A percentile compares a stretch with the other conserved stretches of the same genome.
phyloP scores from a whole-genome alignment of 2,888 invertebrate genomes.

The Dioctria linearis region DNA sequence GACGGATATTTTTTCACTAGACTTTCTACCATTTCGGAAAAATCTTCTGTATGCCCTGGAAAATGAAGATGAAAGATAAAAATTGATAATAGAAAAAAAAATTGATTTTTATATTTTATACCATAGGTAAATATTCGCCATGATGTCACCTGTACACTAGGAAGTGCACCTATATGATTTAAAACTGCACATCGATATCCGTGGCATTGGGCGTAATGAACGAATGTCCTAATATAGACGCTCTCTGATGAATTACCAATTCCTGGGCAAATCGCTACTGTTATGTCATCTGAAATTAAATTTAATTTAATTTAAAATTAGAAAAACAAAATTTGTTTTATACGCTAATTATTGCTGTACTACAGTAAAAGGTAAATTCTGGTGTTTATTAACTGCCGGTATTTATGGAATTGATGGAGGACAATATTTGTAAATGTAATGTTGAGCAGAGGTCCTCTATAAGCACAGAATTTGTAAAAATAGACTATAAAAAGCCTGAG shows the following conservation, averaged over 20 bases:
- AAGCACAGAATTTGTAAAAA: too few species aligned
- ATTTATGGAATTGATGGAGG: too few species aligned
- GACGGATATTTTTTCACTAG: slow-evolving; percentile 81
- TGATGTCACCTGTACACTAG: slow-evolving; percentile 88
- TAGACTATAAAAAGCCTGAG: too few species aligned
- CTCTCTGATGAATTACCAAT: slow-evolving; percentile 96
- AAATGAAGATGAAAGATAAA: slow-evolving; percentile 55
- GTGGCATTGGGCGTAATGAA: slow-evolving; percentile 91
- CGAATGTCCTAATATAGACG: slow-evolving; percentile 93
- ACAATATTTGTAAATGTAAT: too few species aligned
- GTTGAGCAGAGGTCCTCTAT: too few species aligned
- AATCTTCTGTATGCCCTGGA: slow-evolving; percentile 91
- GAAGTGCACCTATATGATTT: slow-evolving; percentile 93
- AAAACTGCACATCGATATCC: slow-evolving; percentile 94
- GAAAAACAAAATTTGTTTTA: too few species aligned
- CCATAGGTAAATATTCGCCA: slow-evolving; percentile 94
- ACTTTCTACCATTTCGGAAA: slow-evolving; percentile 85
- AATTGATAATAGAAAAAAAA: neutral
- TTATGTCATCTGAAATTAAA: slow-evolving; percentile 82
- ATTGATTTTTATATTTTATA: slow-evolving; percentile 65
- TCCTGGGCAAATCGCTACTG: slow-evolving; percentile 90
- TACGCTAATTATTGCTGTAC: too few species aligned
- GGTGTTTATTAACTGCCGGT: too few species aligned
- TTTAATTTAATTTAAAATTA: too few species aligned
- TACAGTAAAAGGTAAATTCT: too few species aligned